Conservation (phyloP, 2,888 invertebrate species). For the Melanostoma scalare region DNA sequence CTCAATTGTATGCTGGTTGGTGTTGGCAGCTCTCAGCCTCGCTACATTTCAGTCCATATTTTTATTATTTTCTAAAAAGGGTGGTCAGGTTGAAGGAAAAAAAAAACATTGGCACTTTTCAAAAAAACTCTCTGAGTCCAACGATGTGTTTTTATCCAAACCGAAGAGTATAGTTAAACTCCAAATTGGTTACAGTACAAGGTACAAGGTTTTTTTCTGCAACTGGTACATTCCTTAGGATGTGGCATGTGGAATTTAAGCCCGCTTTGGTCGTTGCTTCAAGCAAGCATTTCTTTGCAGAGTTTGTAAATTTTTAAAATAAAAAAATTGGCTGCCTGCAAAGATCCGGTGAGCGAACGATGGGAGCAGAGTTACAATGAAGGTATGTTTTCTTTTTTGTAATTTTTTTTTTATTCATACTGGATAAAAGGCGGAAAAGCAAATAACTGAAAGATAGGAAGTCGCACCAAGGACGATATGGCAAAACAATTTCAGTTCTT, state of each 20-base stretch:
- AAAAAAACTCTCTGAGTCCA: no score
- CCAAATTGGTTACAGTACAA: no score
- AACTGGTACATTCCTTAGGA: neutral
- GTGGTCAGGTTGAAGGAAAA: no score
- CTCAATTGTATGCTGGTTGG: no score
- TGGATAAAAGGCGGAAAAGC: constrained; percentile 39
- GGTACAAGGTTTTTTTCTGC: no score
- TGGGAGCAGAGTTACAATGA: constrained; percentile 46
- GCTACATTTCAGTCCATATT: no score
- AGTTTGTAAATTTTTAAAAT: constrained; percentile 38
- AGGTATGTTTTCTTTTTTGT: constrained; percentile 13
- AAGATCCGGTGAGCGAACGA: constrained; percentile 53
- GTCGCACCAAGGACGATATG: constrained; percentile 62
- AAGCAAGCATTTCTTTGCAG: constrained; percentile 60
- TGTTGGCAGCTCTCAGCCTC: no score
- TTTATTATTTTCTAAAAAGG: no score
- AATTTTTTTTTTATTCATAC: constrained; percentile 17
- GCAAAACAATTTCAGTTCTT: constrained; percentile 61
- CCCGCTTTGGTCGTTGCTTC: neutral
- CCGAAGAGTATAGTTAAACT: no score
- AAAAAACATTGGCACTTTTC: no score
- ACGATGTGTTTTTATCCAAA: no score
- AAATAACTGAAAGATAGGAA: constrained; percentile 49
- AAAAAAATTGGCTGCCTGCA: constrained; percentile 54
- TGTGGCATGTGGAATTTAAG: neutral